Evolutionary conservation across 2,888 invertebrate species (phyloP).

Genomic region (Spodoptera picta): DNA sequence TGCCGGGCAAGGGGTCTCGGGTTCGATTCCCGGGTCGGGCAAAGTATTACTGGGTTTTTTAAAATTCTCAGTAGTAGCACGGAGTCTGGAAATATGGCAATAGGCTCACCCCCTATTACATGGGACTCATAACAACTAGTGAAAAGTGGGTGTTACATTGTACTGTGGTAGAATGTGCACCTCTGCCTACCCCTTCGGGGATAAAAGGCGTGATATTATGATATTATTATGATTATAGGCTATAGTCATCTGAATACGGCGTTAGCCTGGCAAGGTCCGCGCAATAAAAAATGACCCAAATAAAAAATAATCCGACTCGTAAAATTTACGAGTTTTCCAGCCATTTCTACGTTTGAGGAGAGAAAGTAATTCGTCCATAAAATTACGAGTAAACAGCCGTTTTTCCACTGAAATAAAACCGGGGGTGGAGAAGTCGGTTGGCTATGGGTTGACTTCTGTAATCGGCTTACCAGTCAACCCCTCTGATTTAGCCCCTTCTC

Average conservation of each 20-base stretch:
- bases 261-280: constrained; percentile 57
- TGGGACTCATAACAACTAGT: no score
- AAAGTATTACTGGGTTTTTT: no score
- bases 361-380: constrained; percentile 86
- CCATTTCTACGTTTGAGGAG: constrained; percentile 83
- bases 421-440: constrained; percentile 64
- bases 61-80: no score
- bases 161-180: no score
- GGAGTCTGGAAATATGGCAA: no score
- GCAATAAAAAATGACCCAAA: constrained; percentile 77
- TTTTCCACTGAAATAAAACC: constrained; percentile 85
- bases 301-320: constrained; percentile 81
- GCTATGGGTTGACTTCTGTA: constrained; percentile 81
- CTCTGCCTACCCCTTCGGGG: no score
- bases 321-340: constrained; percentile 83
- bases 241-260: constrained; percentile 49
- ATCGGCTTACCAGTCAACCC: constrained; percentile 82
- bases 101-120: no score
- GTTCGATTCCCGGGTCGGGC: no score
- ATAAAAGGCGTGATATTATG: no score
- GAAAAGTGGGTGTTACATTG: no score
- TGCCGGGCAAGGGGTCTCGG: no score
- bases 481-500: constrained; percentile 70
- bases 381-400: constrained; percentile 87
- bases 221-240: no score